Conservation (phyloP, 2,888 invertebrate species). For the Lysandra bellargus region DNA sequence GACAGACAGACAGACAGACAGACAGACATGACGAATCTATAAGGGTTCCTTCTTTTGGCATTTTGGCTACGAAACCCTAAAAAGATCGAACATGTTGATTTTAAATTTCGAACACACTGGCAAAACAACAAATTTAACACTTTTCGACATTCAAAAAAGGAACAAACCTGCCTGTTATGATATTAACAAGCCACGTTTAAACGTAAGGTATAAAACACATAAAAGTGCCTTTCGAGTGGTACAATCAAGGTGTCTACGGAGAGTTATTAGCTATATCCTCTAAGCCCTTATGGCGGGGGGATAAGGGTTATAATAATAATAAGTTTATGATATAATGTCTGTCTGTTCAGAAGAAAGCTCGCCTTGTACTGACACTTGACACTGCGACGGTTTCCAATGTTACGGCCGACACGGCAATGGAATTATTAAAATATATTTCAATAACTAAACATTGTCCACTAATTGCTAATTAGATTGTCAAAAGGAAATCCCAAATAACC, state of each 20-base stretch:
- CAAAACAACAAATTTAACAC: not conserved
- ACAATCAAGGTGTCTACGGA: conserved; percentile 34
- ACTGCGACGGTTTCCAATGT: conserved; percentile 59
- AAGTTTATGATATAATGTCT: conserved; percentile 50
- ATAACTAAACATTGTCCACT: not conserved
- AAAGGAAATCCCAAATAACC: too few species aligned
- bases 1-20: too few species aligned
- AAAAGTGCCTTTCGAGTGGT: conserved; percentile 30
- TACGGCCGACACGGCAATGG: conserved; percentile 40
- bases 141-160: not conserved
- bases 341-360: conserved; percentile 67
- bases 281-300: conserved; percentile 35
- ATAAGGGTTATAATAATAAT: conserved; percentile 37
- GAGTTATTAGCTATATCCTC: conserved; percentile 32
- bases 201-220: conserved; percentile 1
- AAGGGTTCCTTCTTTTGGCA: too few species aligned
- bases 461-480: too few species aligned
- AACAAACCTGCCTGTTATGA: conserved; percentile 18
- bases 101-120: conserved; percentile 9
- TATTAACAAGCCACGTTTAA: conserved; percentile 8
- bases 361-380: conserved; percentile 74
- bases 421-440: not conserved
- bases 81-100: not conserved
- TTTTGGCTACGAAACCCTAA: not conserved
- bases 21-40: too few species aligned